Evolutionary conservation across 2,113 vertebrate species (phyloP).

Genomic region (Alces alces): DNA sequence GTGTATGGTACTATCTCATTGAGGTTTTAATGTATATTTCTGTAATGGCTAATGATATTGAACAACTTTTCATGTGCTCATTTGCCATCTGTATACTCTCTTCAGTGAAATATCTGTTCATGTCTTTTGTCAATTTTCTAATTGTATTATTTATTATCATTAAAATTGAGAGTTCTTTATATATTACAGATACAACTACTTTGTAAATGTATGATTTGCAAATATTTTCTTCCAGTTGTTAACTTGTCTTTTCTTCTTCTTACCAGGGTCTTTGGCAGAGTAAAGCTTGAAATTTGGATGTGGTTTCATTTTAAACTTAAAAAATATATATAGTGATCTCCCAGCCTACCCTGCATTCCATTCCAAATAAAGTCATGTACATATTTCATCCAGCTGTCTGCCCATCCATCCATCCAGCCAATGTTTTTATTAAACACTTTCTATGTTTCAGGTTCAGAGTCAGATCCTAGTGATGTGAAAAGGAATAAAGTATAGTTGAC

Average conservation of each 20-base stretch:
- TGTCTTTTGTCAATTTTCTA: neutral
- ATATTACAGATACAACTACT: neutral
- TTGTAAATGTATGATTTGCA: neutral
- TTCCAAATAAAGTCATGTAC: neutral
- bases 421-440: neutral
- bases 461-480: neutral
- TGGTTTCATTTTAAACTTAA: neutral
- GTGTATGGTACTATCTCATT: neutral
- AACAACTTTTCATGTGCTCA: neutral
- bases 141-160: neutral
- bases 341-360: neutral
- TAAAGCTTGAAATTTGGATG: neutral
- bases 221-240: neutral
- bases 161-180: neutral
- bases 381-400: neutral
- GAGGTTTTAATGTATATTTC: neutral
- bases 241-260: neutral
- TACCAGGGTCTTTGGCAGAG: neutral
- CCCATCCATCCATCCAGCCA: neutral
- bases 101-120: neutral
- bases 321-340: neutral
- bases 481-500: neutral
- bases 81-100: neutral
- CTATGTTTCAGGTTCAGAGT: neutral
- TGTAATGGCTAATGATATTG: neutral